Conservation (phyloP, 2,113 vertebrate species). For the Numida meleagris region DNA sequence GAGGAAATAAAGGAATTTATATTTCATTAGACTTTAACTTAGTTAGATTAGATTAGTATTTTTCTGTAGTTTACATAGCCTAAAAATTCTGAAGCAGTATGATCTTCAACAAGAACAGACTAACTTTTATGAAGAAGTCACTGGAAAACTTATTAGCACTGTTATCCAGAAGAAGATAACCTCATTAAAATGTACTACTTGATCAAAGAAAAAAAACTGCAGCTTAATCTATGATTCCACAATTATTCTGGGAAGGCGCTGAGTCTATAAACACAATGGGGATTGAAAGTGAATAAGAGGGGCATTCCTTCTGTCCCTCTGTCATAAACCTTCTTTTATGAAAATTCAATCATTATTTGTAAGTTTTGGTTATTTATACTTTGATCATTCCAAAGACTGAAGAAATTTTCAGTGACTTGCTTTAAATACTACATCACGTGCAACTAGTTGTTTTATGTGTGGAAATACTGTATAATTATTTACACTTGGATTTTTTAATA, state of each 20-base stretch:
- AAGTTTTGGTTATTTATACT: constrained; percentile 42
- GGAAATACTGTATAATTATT: constrained; percentile 30
- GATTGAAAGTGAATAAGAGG: background rate
- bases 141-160: background rate
- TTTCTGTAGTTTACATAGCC: background rate
- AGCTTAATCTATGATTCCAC: background rate
- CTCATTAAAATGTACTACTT: background rate
- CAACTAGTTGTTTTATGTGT: constrained; percentile 31
- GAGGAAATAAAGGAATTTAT: constrained; percentile 1
- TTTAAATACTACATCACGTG: constrained; percentile 21
- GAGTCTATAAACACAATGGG: background rate
- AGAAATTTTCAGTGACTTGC: constrained; percentile 52
- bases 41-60: constrained; percentile 33
- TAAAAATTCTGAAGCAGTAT: constrained; percentile 17
- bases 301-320: background rate
- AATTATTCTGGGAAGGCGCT: background rate
- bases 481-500: constrained; percentile 31
- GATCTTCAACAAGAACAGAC: background rate
- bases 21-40: constrained; percentile 21
- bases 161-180: background rate
- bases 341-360: constrained; percentile 57
- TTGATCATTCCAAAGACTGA: constrained; percentile 76
- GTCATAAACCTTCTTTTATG: constrained; percentile 57
- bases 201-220: background rate
- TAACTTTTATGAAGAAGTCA: background rate